Evolutionary conservation across 2,113 vertebrate genomes (phyloP).

Genomic region (Microcebus murinus): DNA sequence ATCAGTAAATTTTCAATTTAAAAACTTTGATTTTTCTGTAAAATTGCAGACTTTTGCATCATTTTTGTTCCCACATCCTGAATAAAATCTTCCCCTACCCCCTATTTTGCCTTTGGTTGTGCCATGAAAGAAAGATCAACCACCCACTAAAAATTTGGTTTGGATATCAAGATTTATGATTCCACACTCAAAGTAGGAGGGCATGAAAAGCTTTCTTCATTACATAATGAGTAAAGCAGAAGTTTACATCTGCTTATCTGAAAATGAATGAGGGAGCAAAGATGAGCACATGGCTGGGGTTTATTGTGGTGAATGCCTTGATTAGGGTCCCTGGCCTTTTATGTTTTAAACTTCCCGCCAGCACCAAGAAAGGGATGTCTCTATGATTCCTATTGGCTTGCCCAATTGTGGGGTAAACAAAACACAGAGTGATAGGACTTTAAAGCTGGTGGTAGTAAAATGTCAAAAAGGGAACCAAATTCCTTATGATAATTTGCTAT

Average conservation of each 20-base stretch:
- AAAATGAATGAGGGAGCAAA: not conserved
- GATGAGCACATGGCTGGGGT: not conserved
- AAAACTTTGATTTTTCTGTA: not conserved
- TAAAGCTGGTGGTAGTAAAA: not conserved
- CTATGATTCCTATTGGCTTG: not conserved
- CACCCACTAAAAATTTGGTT: not conserved
- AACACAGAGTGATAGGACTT: not conserved
- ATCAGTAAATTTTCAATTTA: not conserved
- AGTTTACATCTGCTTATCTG: not conserved
- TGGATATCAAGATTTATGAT: not conserved
- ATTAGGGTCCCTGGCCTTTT: not conserved
- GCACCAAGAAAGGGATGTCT: not conserved
- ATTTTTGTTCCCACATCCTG: not conserved
- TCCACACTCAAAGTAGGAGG: not conserved
- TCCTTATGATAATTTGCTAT: not conserved
- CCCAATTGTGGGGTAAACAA: not conserved
- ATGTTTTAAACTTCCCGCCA: not conserved
- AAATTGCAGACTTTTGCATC: not conserved
- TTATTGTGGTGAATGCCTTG: not conserved
- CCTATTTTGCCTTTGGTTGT: not conserved
- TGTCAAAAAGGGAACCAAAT: not conserved
- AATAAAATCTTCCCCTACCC: too few species aligned
- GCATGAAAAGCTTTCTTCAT: not conserved
- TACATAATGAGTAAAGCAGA: not conserved
- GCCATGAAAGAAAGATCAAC: not conserved